Percentiles rank a stretch among this genome's conserved stretches.
Evolutionary conservation across 2,888 invertebrate species (phyloP).

Genomic region (Scaptomyza reducta): DNA sequence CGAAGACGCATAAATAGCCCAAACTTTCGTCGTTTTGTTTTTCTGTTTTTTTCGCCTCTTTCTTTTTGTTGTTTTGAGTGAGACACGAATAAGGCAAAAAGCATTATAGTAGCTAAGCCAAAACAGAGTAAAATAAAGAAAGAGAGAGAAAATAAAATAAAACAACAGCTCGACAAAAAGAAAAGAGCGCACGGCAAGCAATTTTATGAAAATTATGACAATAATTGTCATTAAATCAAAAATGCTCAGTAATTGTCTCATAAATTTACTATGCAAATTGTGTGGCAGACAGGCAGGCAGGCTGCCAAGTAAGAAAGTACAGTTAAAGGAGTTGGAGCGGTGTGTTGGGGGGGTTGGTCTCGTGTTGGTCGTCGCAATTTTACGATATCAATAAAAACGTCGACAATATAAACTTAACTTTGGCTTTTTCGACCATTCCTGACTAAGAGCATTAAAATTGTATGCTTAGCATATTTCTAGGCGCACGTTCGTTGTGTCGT

Average conservation of each 20-base stretch:
- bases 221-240: conserved; percentile 82
- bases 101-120: conserved; percentile 61
- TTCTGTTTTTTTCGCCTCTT: background rate
- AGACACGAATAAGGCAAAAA: conserved; percentile 68
- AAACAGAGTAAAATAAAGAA: conserved; percentile 15
- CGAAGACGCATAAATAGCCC: conserved; percentile 77
- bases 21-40: conserved; percentile 42
- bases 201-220: conserved; percentile 80
- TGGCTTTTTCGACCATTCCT: conserved; percentile 51
- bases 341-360: conserved; percentile 19
- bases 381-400: conserved; percentile 80
- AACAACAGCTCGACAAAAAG: conserved; percentile 13
- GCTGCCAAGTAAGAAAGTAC: background rate
- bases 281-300: conserved; percentile 43
- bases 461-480: conserved; percentile 75
- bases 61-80: conserved; percentile 19
- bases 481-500: conserved; percentile 54
- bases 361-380: conserved; percentile 73
- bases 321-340: background rate
- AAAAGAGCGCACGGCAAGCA: conserved; percentile 62
- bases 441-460: conserved; percentile 68
- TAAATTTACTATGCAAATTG: conserved; percentile 80
- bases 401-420: conserved; percentile 79
- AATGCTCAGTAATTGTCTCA: conserved; percentile 80
- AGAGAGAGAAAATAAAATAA: background rate